These are phyloP conservation scores for Seira sanloemensis DNA, from an alignment of 2,888 invertebrate genomes.

Conservation along the genomic window DNA sequence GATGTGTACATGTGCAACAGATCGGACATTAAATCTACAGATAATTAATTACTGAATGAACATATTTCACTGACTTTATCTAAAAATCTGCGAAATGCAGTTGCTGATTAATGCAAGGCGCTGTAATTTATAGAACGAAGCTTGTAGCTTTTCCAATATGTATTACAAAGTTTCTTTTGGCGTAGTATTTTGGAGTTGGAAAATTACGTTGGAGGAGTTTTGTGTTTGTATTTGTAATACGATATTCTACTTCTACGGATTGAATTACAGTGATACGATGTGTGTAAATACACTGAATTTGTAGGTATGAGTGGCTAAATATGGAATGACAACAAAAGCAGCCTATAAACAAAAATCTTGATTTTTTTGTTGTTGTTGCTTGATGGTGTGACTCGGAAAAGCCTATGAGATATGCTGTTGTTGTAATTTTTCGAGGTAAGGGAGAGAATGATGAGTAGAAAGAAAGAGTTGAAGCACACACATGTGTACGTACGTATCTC, in stretches of 20 bases:
- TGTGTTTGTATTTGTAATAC: background rate
- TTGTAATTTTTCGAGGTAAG: background rate
- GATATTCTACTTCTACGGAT: background rate
- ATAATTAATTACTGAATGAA: too few relatives aligned
- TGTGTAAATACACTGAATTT: background rate
- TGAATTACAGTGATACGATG: constrained; percentile 1
- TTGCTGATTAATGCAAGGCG: too few relatives aligned
- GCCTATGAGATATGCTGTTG: background rate
- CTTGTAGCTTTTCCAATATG: too few relatives aligned
- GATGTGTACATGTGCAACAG: too few relatives aligned
- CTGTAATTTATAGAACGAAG: too few relatives aligned
- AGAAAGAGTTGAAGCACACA: background rate
- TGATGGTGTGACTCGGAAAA: background rate
- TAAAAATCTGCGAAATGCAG: too few relatives aligned
- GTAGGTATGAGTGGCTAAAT: constrained; percentile 11
- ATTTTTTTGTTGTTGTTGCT: constrained; percentile 10
- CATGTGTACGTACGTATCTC: background rate
- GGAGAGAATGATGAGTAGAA: background rate
- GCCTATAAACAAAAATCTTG: constrained; percentile 16
- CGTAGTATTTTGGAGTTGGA: background rate
- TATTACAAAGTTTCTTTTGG: too few relatives aligned
- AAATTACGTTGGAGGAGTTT: too few relatives aligned
- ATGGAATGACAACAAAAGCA: constrained; percentile 13
- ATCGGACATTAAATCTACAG: too few relatives aligned
- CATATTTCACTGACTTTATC: too few relatives aligned